phyloP scores from a whole-genome alignment of 2,888 invertebrate species.

The Napeogenes sylphis region DNA sequence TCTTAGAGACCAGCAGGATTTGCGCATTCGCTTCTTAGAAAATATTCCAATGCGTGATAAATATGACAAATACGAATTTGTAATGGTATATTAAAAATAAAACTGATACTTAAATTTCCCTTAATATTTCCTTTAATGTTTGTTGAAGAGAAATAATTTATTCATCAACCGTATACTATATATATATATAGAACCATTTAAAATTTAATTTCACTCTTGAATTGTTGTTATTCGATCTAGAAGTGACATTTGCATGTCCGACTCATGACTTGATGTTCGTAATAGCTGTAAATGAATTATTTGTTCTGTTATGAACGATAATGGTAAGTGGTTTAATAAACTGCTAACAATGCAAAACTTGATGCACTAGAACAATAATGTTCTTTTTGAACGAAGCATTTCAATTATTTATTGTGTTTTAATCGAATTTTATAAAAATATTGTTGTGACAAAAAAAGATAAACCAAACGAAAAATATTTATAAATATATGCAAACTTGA shows the following conservation, averaged over 20 bases:
- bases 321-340: constrained; percentile 7
- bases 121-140: neutral
- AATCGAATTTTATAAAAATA: too few relatives aligned
- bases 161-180: too few relatives aligned
- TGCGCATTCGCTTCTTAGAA: too few relatives aligned
- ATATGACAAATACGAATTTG: neutral
- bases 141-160: neutral
- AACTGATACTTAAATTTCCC: too few relatives aligned
- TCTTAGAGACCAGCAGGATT: neutral
- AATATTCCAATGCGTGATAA: too few relatives aligned
- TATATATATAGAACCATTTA: too few relatives aligned
- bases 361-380: neutral
- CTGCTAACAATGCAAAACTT: constrained; percentile 6
- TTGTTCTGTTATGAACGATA: constrained; percentile 7
- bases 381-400: neutral
- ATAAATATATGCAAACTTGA: too few relatives aligned
- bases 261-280: constrained; percentile 12
- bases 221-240: constrained; percentile 5
- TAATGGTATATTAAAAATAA: too few relatives aligned
- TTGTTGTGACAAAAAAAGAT: too few relatives aligned
- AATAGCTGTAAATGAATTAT: constrained; percentile 16
- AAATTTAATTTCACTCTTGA: neutral
- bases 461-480: too few relatives aligned
- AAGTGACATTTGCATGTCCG: constrained; percentile 30
- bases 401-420: too few relatives aligned